These are phyloP conservation scores for Misgurnus mizolepis DNA, from an alignment of 2,113 vertebrate species.

Conservation along the genomic window DNA sequence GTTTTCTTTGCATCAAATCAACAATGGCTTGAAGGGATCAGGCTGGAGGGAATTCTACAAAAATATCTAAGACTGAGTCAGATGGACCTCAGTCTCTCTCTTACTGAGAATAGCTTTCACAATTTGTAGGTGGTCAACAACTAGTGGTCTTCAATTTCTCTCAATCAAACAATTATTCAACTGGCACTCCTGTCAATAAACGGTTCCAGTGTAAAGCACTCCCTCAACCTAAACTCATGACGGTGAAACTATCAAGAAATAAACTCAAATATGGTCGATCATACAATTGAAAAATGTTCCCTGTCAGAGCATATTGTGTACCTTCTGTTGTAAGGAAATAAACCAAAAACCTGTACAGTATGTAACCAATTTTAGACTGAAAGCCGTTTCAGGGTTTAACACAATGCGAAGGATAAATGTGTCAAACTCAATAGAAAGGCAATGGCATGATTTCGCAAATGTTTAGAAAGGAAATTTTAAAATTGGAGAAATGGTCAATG, in stretches of 20 bases:
- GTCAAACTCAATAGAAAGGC: too few species aligned
- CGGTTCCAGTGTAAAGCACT: not conserved
- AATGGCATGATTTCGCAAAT: too few species aligned
- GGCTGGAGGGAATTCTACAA: conserved; percentile 18
- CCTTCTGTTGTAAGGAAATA: not conserved
- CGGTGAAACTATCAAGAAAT: not conserved
- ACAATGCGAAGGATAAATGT: too few species aligned
- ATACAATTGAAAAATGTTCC: not conserved
- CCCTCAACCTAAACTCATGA: not conserved
- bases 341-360: not conserved
- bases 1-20: conserved; percentile 21
- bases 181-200: not conserved
- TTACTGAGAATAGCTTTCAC: not conserved
- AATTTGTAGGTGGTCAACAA: conserved; percentile 3
- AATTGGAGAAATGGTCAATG: too few species aligned
- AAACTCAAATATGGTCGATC: not conserved
- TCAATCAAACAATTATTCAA: not conserved
- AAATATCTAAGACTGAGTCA: conserved; percentile 9
- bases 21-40: conserved; percentile 44
- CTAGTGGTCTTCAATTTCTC: not conserved
- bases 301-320: not conserved
- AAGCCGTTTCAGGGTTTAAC: not conserved
- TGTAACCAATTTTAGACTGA: not conserved
- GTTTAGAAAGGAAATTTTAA: too few species aligned
- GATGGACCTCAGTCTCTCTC: not conserved